These are phyloP conservation scores for Coendou prehensilis DNA, from an alignment of 2,797 vertebrate species.

Conservation along the genomic window DNA sequence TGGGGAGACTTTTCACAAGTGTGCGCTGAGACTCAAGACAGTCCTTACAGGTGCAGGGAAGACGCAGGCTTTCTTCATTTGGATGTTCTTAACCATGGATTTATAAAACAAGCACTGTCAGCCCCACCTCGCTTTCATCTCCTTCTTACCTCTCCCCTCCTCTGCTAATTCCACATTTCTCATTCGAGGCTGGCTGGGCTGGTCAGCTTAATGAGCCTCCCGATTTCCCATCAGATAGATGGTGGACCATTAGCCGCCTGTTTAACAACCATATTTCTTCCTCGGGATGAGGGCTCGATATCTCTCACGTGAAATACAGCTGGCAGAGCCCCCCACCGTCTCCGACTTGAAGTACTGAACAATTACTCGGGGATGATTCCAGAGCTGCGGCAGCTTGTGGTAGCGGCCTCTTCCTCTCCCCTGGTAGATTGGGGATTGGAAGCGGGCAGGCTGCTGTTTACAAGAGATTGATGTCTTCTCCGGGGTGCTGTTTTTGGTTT, in stretches of 20 bases:
- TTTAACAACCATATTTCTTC: constrained; percentile 87
- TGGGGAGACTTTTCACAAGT: background rate
- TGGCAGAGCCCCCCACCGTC: constrained; percentile 75
- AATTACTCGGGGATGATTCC: constrained; percentile 80
- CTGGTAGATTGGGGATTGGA: constrained; percentile 19
- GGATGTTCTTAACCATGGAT: fast-evolving
- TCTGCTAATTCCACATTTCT: constrained; percentile 78
- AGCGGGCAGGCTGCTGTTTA: constrained; percentile 10
- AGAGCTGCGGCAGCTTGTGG: constrained; percentile 57
- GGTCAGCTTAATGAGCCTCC: constrained; percentile 83
- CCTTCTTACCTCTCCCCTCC: background rate
- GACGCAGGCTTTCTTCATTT: background rate
- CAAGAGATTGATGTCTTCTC: background rate
- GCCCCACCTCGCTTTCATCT: too few relatives aligned
- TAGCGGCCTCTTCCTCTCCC: constrained; percentile 54
- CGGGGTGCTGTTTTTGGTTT: background rate
- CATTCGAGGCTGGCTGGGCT: constrained; percentile 65
- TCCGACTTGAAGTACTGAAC: constrained; percentile 82
- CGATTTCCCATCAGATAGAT: constrained; percentile 86
- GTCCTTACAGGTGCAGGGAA: background rate
- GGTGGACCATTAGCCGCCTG: constrained; percentile 85
- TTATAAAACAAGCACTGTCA: background rate
- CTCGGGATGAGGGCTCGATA: constrained; percentile 84
- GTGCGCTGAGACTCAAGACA: fast-evolving
- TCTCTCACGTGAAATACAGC: constrained; percentile 85